A percentile compares a stretch with the other conserved stretches of the same genome.
Evolutionary conservation across 2,113 vertebrate species (phyloP).

Genomic region (Pandion haliaetus): DNA sequence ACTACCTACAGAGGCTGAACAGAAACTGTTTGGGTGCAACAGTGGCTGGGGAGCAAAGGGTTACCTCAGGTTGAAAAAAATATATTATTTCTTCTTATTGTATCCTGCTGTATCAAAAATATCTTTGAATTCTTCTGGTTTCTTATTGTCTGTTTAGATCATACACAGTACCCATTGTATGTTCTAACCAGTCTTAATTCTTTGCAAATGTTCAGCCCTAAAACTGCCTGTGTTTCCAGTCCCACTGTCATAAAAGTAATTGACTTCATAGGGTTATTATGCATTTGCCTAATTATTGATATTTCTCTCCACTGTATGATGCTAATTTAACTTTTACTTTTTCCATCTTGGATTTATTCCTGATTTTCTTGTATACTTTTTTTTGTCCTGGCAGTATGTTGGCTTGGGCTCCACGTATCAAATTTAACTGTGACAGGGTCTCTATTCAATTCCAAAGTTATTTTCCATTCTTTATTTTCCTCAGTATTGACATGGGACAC

Average conservation of each 20-base stretch:
- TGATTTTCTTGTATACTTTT: neutral
- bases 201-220: slow-evolving; percentile 46
- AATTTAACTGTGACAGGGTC: slow-evolving; percentile 39
- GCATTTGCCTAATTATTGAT: slow-evolving; percentile 36
- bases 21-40: neutral
- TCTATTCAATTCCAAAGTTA: slow-evolving; percentile 36
- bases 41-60: neutral
- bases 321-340: slow-evolving; percentile 54
- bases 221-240: slow-evolving; percentile 8
- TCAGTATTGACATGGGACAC: slow-evolving; percentile 50
- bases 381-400: neutral
- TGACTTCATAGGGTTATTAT: slow-evolving; percentile 42
- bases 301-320: neutral
- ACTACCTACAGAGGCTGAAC: neutral
- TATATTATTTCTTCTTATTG: neutral
- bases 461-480: slow-evolving; percentile 58
- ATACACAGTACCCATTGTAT: slow-evolving; percentile 9
- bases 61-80: neutral
- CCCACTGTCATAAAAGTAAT: slow-evolving; percentile 39
- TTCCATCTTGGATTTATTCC: slow-evolving; percentile 41
- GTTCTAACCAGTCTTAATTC: slow-evolving; percentile 35
- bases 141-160: slow-evolving; percentile 42
- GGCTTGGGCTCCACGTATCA: slow-evolving; percentile 2
- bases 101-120: slow-evolving; percentile 21
- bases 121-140: slow-evolving; percentile 36